Conservation (phyloP, 1,140 invertebrate genomes). For the Solen grandis region DNA sequence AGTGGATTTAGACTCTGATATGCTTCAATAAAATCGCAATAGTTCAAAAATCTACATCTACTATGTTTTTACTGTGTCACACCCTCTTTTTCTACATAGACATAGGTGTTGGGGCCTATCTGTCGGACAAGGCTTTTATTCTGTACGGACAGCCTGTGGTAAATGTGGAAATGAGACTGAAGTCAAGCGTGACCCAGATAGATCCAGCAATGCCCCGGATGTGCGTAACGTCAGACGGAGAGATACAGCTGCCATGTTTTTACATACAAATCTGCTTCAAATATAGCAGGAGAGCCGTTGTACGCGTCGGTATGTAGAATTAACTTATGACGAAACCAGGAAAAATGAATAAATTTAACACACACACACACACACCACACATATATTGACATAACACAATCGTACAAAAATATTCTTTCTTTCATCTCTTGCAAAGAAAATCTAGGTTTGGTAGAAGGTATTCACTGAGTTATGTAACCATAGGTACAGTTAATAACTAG, state of each 20-base stretch:
- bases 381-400: too few species aligned
- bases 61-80: too few species aligned
- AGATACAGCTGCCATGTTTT: not conserved
- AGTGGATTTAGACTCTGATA: too few species aligned
- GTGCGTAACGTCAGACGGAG: slow-evolving; percentile 3
- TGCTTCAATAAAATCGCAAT: too few species aligned
- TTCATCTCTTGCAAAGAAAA: too few species aligned
- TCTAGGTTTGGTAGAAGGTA: too few species aligned
- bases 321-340: not conserved
- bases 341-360: not conserved
- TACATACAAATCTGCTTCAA: not conserved
- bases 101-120: slow-evolving; percentile 23
- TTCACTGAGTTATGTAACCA: too few species aligned
- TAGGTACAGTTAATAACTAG: too few species aligned
- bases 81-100: too few species aligned
- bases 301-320: not conserved
- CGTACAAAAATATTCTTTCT: too few species aligned
- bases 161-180: slow-evolving; percentile 24
- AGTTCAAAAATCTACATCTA: too few species aligned
- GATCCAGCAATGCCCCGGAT: slow-evolving; percentile 17
- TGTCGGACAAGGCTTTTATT: slow-evolving; percentile 28
- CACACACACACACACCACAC: too few species aligned
- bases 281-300: not conserved
- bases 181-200: slow-evolving; percentile 4
- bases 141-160: slow-evolving; percentile 34